Percentiles rank a stretch among this genome's conserved stretches.
Evolutionary conservation across 2,888 invertebrate species (phyloP).

Genomic region (Myopa testacea): DNA sequence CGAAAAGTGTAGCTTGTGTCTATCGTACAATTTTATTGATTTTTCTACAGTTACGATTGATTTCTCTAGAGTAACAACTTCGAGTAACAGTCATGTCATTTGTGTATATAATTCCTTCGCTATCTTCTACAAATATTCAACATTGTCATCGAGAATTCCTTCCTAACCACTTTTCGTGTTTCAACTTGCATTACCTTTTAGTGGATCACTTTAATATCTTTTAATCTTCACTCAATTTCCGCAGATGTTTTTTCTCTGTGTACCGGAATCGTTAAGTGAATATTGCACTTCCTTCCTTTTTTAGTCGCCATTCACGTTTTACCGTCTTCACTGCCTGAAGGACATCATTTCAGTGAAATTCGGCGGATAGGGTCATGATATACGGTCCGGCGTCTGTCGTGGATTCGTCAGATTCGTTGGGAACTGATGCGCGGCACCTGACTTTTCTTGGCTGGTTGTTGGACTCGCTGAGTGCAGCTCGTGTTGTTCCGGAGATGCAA

Average conservation of each 20-base stretch:
- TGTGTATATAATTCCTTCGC: too few relatives aligned
- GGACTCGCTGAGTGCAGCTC: constrained; percentile 36
- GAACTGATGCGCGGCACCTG: constrained; percentile 1
- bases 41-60: not conserved
- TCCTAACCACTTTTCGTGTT: too few relatives aligned
- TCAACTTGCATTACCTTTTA: too few relatives aligned
- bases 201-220: too few relatives aligned
- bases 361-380: constrained; percentile 67
- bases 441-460: constrained; percentile 5
- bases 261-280: not conserved
- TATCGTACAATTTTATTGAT: not conserved
- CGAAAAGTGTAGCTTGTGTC: not conserved
- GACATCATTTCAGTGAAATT: constrained; percentile 63
- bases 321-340: constrained; percentile 55
- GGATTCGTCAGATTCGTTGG: constrained; percentile 38
- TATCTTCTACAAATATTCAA: too few relatives aligned
- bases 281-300: constrained; percentile 30
- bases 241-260: too few relatives aligned
- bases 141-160: too few relatives aligned
- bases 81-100: too few relatives aligned
- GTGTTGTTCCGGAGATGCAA: constrained; percentile 51
- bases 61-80: too few relatives aligned
- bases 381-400: constrained; percentile 62
- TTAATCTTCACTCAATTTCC: too few relatives aligned
- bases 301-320: not conserved